A percentile compares a stretch with the other conserved stretches of the same genome.
These are phyloP conservation scores for Catostylus mosaicus DNA, from an alignment of 30 jellyfish, hydroid and myxozoan species.

Conservation along the genomic window DNA sequence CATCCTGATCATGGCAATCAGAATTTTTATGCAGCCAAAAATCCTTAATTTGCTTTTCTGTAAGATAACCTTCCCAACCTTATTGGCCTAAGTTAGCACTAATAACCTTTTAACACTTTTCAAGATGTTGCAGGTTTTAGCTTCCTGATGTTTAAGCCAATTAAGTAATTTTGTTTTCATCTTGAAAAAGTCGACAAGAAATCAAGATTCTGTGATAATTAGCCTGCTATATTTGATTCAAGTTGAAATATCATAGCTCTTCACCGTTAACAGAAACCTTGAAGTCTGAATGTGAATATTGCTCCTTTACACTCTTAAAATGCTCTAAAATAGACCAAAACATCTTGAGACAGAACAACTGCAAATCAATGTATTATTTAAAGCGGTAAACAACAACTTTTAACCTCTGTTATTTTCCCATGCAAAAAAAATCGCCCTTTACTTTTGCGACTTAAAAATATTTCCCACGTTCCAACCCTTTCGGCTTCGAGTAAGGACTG, in stretches of 20 bases:
- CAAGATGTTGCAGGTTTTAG: too few relatives aligned
- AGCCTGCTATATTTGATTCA: slow-evolving; percentile 6
- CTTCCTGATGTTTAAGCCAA: slow-evolving; percentile 7
- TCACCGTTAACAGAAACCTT: too few relatives aligned
- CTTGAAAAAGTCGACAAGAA: not conserved
- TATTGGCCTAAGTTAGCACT: not conserved
- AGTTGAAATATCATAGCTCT: too few relatives aligned
- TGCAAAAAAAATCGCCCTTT: not conserved
- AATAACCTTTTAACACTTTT: not conserved
- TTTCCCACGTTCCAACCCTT: slow-evolving; percentile 49
- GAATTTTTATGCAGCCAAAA: too few relatives aligned
- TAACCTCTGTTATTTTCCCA: not conserved
- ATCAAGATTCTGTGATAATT: not conserved
- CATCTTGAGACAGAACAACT: too few relatives aligned
- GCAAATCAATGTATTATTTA: too few relatives aligned
- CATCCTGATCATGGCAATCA: not conserved
- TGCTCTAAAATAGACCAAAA: too few relatives aligned
- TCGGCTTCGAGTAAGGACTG: slow-evolving; percentile 44
- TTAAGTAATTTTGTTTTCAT: not conserved
- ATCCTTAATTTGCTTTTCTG: not conserved
- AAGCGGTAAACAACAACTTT: too few relatives aligned
- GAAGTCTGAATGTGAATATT: too few relatives aligned
- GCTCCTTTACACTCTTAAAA: too few relatives aligned
- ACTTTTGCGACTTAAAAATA: not conserved
- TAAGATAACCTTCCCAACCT: not conserved